Conservation (phyloP, 2,888 invertebrate genomes). For the Caenorhabditis sp. region DNA sequence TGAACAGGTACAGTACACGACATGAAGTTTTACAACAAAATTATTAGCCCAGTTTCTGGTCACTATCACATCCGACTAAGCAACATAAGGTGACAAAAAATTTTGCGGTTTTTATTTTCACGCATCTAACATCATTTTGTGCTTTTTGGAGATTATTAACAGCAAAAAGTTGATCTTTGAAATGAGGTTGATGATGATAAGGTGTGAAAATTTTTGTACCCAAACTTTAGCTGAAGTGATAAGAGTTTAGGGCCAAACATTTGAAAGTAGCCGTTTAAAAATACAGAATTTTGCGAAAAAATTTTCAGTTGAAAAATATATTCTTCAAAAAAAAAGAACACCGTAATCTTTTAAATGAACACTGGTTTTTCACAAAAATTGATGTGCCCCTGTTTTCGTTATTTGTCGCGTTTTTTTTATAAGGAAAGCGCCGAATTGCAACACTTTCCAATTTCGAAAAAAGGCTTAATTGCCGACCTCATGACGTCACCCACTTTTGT, state of each 20-base stretch:
- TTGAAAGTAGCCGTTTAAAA: too few relatives aligned
- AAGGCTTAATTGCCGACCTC: not conserved
- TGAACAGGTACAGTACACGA: constrained; percentile 75
- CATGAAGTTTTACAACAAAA: too few relatives aligned
- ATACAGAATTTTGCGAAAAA: too few relatives aligned
- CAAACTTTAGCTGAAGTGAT: not conserved
- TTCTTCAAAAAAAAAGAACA: too few relatives aligned
- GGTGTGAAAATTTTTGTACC: not conserved
- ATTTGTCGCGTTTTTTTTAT: too few relatives aligned
- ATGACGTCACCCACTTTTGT: not conserved
- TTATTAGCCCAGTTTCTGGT: constrained; percentile 31
- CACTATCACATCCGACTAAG: constrained; percentile 12
- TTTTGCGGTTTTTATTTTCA: not conserved
- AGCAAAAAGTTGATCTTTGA: not conserved
- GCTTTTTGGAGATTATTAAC: not conserved
- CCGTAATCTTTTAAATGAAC: too few relatives aligned
- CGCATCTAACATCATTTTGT: not conserved
- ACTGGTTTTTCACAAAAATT: too few relatives aligned
- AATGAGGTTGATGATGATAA: not conserved
- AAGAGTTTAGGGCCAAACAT: not conserved
- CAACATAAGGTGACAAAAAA: not conserved
- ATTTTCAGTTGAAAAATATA: too few relatives aligned
- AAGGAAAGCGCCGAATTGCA: too few relatives aligned
- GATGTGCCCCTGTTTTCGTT: too few relatives aligned
- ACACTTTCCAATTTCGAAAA: not conserved